Base-by-base conservation (phyloP, 2,113 vertebrate genomes). In the Isichthys henryi region DNA sequence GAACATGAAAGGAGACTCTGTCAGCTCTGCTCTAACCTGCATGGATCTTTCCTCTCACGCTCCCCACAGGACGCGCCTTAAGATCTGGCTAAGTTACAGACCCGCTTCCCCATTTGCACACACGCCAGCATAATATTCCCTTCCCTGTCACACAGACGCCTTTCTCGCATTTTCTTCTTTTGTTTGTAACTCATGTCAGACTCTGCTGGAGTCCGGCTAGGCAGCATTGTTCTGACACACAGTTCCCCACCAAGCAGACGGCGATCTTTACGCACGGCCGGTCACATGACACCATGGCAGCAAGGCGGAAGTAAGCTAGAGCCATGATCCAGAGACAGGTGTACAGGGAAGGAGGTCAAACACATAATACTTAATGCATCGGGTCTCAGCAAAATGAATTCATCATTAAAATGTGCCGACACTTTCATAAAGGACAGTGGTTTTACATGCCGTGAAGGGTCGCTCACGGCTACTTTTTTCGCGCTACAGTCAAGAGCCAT, bases 1-100 rank as follows among this genome's bases (percentile, higher is more conserved):
- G 31, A 96, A 96, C 49, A 91, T 0, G 15, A 95, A 90, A 94
- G 87, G 95, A 91, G 13, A 93, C 88, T 96, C 92, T 94, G 23
- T 89, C 1, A 56, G 66, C 48, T 0, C 82, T 77, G 45, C 48
- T 88, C 88, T 56, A 58, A 23, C 19, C 35, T 43, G 66, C 92
- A 88, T 31, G 89, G 74, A 43, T 39, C 35, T 56, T 2, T 7
- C 35, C 74, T 43, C 74, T 80, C 35, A 39, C 15, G 5, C 17
- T 80, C 74, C 86, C 66, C 74, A 88, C 74, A 88, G 85, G 50
- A 90, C 77, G 88, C 70, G 35, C 91, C 4, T 27, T 90, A 77
- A 88, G 74, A 80, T 80, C 74, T 43, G 74, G 35, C 74, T 43
- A 43, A 80, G 15, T 39, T 43, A 21, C 70, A 77, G 70, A 11